Evolutionary conservation across 1,140 invertebrate genomes (phyloP).

Genomic region (Cotesia chilonis): DNA sequence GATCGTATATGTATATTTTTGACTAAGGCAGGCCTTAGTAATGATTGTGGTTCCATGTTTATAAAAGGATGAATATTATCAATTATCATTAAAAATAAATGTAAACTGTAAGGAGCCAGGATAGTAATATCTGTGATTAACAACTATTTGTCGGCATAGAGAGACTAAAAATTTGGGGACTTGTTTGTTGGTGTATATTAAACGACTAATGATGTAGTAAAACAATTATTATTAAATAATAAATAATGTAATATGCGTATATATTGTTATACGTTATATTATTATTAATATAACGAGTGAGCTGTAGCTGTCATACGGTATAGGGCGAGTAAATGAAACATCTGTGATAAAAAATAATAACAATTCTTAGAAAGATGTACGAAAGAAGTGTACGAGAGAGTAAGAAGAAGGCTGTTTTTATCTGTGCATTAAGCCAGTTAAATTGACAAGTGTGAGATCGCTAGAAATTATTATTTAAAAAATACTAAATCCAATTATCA

Average conservation of each 20-base stretch:
- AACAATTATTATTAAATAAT: slow-evolving; percentile 14
- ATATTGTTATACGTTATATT: slow-evolving; percentile 16
- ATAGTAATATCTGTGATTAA: slow-evolving; percentile 36
- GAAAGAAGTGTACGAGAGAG: slow-evolving; percentile 41
- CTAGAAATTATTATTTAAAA: slow-evolving; percentile 20
- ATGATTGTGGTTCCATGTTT: slow-evolving; percentile 28
- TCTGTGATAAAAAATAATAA: slow-evolving; percentile 60
- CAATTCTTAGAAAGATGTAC: slow-evolving; percentile 57
- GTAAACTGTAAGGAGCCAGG: not conserved
- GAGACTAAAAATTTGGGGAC: not conserved
- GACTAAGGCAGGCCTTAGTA: slow-evolving; percentile 66
- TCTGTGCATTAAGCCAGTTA: slow-evolving; percentile 40
- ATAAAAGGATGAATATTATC: not conserved
- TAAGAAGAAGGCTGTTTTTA: slow-evolving; percentile 41
- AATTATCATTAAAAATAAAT: not conserved
- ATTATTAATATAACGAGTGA: slow-evolving; percentile 45
- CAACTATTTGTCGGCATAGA: slow-evolving; percentile 13
- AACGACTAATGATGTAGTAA: slow-evolving; percentile 9
- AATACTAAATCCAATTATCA: slow-evolving; percentile 37
- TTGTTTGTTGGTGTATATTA: not conserved
- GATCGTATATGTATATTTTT: slow-evolving; percentile 63
- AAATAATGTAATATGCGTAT: slow-evolving; percentile 26
- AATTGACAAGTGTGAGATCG: slow-evolving; percentile 30
- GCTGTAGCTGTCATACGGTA: slow-evolving; percentile 36
- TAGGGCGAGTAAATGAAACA: slow-evolving; percentile 56